phyloP scores from a whole-genome alignment of 1,140 invertebrate species.

The Habropoda laboriosa region DNA sequence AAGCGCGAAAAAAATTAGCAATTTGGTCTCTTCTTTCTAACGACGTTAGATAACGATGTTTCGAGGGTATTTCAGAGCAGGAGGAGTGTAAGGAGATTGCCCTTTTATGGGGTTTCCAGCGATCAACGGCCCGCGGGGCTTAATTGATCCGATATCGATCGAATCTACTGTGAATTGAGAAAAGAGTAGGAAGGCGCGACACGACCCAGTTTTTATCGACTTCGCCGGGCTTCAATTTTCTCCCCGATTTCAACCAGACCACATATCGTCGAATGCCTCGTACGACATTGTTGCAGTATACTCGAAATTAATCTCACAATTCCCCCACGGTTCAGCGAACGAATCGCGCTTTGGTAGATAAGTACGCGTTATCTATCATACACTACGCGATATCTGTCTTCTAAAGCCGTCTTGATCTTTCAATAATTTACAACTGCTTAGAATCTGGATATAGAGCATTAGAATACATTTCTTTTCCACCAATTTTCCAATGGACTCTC shows the following conservation, averaged over 20 bases:
- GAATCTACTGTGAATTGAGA: conserved; percentile 16
- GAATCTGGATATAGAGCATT: no score
- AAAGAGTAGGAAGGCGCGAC: conserved; percentile 3
- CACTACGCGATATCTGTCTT: not conserved
- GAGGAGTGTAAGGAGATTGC: conserved; percentile 6
- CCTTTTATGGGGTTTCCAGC: conserved; percentile 37
- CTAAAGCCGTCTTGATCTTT: not conserved
- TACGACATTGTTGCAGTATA: no score
- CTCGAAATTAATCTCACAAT: not conserved
- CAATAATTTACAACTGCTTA: not conserved
- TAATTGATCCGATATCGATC: conserved; percentile 41
- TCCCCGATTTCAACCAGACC: not conserved
- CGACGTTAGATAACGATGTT: not conserved
- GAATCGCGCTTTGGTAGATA: conserved; percentile 28
- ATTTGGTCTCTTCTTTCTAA: not conserved
- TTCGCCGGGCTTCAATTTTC: conserved; percentile 10
- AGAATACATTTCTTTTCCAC: no score
- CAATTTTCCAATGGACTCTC: no score
- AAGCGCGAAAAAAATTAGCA: not conserved
- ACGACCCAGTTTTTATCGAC: conserved; percentile 10
- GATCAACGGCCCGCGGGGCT: not conserved
- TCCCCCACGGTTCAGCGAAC: not conserved
- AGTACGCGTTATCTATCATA: conserved; percentile 22
- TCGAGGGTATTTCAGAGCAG: not conserved
- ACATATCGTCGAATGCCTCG: fast-evolving